These are phyloP conservation scores for Styela plicata DNA, from an alignment of 23 tunicate genomes.

Conservation along the genomic window DNA sequence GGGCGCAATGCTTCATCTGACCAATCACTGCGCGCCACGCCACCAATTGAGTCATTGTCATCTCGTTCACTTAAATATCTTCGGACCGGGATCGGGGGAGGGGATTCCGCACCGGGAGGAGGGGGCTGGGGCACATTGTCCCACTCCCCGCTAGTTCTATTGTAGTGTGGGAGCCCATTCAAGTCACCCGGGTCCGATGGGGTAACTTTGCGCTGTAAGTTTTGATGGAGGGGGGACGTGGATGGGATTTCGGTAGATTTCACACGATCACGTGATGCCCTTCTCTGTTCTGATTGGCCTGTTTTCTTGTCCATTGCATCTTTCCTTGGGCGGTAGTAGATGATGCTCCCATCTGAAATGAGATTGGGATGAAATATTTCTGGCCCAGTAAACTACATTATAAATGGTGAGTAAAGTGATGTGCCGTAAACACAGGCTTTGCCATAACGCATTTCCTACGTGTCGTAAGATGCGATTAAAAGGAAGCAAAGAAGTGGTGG, in stretches of 20 bases:
- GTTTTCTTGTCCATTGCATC: not conserved
- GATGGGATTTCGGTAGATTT: not conserved
- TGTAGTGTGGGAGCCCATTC: not conserved
- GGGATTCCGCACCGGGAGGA: not conserved
- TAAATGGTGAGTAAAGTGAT: no score
- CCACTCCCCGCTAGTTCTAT: slow-evolving; percentile 20
- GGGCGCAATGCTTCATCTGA: slow-evolving; percentile 8
- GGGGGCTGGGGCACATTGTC: slow-evolving; percentile 25
- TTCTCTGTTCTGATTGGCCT: not conserved
- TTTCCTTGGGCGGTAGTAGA: not conserved
- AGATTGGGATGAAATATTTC: no score
- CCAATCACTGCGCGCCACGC: not conserved
- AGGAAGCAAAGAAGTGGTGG: no score
- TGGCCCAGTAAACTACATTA: no score
- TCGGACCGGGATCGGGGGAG: slow-evolving; percentile 3
- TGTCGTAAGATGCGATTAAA: no score
- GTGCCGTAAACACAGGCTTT: no score
- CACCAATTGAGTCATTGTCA: not conserved
- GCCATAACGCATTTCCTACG: no score
- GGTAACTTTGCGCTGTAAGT: not conserved
- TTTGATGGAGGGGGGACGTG: not conserved
- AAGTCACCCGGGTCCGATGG: not conserved
- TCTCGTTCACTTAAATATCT: not conserved
- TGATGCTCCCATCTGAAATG: slow-evolving; percentile 20
- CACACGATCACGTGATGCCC: slow-evolving; percentile 1